phyloP scores from a whole-genome alignment of 2,888 invertebrate species.

The Isotomurus palustris region DNA sequence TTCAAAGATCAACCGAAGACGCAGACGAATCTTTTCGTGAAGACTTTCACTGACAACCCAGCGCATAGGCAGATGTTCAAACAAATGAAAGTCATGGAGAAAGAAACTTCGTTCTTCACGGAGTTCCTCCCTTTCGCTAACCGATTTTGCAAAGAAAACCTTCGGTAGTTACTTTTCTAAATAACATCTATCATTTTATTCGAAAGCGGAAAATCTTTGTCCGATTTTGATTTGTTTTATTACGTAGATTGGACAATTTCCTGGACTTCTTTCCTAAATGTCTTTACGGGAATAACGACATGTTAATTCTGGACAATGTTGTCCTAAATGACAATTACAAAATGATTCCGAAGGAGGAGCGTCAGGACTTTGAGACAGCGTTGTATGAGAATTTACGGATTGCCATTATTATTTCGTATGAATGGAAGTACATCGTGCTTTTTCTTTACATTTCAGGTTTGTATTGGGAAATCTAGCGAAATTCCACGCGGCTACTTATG shows the following conservation, averaged over 20 bases:
- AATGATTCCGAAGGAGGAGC: conserved; percentile 10
- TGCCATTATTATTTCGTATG: not conserved
- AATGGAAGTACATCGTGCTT: not conserved
- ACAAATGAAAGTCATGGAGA: conserved; percentile 1
- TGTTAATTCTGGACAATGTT: conserved; percentile 29
- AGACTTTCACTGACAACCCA: not conserved
- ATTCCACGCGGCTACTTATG: conserved; percentile 17
- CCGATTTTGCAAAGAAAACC: conserved; percentile 2
- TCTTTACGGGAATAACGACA: conserved; percentile 19
- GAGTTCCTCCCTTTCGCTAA: conserved; percentile 1
- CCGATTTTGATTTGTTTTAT: too few relatives aligned
- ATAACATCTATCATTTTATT: not conserved
- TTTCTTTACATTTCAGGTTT: conserved; percentile 8
- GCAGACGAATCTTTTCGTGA: conserved; percentile 11
- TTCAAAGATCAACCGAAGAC: conserved; percentile 1
- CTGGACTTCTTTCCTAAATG: conserved; percentile 25
- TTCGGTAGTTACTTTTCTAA: not conserved
- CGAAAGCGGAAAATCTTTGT: too few relatives aligned
- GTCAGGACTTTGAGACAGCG: conserved; percentile 23
- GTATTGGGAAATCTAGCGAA: conserved; percentile 16
- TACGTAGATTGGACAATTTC: conserved; percentile 5
- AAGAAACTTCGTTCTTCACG: conserved; percentile 5
- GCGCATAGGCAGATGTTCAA: not conserved
- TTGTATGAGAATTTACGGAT: not conserved
- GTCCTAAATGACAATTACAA: conserved; percentile 10